Base-by-base conservation (phyloP, 1,140 invertebrate genomes). In the Macrobrachium nipponense region DNA sequence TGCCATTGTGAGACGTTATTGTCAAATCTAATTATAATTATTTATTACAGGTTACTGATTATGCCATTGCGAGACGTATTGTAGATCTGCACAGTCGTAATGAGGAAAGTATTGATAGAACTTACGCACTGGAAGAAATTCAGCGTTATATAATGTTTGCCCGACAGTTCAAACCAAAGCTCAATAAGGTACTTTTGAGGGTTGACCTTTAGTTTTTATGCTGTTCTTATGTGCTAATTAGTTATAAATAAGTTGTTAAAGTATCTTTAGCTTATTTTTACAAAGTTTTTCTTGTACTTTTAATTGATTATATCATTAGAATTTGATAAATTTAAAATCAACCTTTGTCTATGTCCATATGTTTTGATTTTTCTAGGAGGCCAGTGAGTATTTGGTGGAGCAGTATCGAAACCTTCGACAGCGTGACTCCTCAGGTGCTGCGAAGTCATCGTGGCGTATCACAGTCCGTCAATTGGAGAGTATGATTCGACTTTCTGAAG, bases 381-480 rank as follows among this genome's bases (percentile, higher is more conserved):
- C 98, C 0, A 94, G 94, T 27, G 94, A 96, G 81, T 92, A 96
- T 73, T 93, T 99, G 82, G 96, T 99, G 14, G 95, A 96, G 85
- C 95, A 97, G 91, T 99, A 99, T 91, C 95, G 95, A 23, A 93
- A 94, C 88, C 91, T 99, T 27, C 93, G 98, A 14, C 94, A 97
- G 90, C 92, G 96, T 18, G 98, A 99, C 90, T 93, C 93, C 10
- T 94, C 94, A 36, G 89, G 90, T 0, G 95, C 94, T 80, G 90
- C 92, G 5, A 92, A 92, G 84, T 96, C 96, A 36, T 95, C 95
- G 0, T 99, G 98, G 97, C 93, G 98, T 76, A 98, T 99, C 83
- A 99, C 98, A 0, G 98, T 99, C n/a, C 93, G 99, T n/a, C 98
- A 99, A 91, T 92, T 99, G 76, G 99, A 99, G 92, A 98, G 97